Base-by-base conservation (phyloP, 2,113 vertebrate genomes). In the Thomomys bottae region DNA sequence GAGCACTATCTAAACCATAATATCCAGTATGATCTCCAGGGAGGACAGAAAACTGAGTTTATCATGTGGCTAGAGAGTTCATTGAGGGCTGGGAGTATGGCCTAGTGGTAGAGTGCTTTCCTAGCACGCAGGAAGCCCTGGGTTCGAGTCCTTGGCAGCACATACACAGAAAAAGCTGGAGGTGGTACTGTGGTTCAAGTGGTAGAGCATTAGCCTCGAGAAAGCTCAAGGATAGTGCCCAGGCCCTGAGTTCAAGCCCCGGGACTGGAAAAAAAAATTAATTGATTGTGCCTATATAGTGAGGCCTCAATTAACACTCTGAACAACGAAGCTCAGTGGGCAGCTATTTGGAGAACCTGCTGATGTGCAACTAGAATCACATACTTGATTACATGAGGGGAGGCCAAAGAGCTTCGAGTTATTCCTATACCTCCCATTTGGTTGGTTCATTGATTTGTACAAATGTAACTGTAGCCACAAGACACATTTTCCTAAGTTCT, bases 331-430 rank as follows among this genome's bases (percentile, higher is more conserved):
- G 78, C 30, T 76, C n/a, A 9, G 10, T 6, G 30, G 36, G 32
- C 38, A 45, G 45, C 64, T 30, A 4, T 61, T 2, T 45, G 40
- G 61, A 6, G 77, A 67, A 15, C 3, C 8, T 6, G 67, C 3
- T 14, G 15, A 79, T n/a, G 32, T 54, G 42, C 36, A 77, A 6
- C 28, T 63, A 49, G n/a, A n/a, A 8, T 3, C 6, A 28, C 1
- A 30, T 1, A 17, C 3, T 40, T n/a, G 21, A 40, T 7, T n/a
- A 26, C 42, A 32, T 0, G 14, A 34, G 68, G 28, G 18, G 32
- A 70, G 5, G n/a, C 20, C 54, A 24, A 45, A 66, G n/a, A 42
- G 24, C 24, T 64, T 3, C 2, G 36, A 34, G 49, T 14, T 20
- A 28, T 24, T 12, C 45, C 61, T 3, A 54, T 8, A 49, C 57